Conservation (phyloP, 2,113 vertebrate species). For the Chaetodon auriga region DNA sequence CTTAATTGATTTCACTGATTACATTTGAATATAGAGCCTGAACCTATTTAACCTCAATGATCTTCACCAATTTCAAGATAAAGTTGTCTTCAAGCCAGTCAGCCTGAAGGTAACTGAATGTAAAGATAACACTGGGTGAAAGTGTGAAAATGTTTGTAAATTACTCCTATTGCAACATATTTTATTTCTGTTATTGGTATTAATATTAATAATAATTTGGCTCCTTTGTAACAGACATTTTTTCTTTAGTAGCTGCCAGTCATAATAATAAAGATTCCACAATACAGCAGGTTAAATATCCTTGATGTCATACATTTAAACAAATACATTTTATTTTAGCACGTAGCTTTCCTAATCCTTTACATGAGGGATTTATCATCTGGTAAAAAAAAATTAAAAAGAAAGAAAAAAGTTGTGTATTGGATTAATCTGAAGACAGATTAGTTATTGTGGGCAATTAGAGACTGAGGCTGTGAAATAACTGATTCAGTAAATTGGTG, state of each 20-base stretch:
- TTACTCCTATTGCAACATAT: neutral
- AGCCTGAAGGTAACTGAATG: neutral
- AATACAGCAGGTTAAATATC: neutral
- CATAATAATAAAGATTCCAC: neutral
- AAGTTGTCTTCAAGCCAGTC: neutral
- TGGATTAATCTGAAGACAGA: conserved; percentile 31
- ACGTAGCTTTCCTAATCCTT: conserved; percentile 1
- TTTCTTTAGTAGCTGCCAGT: neutral
- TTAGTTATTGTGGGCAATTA: conserved; percentile 28
- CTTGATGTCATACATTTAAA: neutral
- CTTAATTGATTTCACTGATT: conserved; percentile 15
- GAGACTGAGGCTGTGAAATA: conserved; percentile 36
- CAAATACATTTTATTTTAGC: neutral
- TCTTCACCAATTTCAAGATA: neutral
- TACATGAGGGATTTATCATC: conserved; percentile 5
- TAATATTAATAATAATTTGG: neutral
- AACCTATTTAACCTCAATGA: neutral
- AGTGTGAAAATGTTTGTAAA: neutral
- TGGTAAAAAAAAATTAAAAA: neutral
- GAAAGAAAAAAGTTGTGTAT: neutral
- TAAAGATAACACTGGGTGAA: neutral
- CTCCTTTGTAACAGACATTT: neutral
- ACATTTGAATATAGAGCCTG: neutral
- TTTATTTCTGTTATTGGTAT: neutral
- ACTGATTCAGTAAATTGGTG: conserved; percentile 52